phyloP scores from a whole-genome alignment of 2,888 invertebrate species.

The Acronicta aceris region DNA sequence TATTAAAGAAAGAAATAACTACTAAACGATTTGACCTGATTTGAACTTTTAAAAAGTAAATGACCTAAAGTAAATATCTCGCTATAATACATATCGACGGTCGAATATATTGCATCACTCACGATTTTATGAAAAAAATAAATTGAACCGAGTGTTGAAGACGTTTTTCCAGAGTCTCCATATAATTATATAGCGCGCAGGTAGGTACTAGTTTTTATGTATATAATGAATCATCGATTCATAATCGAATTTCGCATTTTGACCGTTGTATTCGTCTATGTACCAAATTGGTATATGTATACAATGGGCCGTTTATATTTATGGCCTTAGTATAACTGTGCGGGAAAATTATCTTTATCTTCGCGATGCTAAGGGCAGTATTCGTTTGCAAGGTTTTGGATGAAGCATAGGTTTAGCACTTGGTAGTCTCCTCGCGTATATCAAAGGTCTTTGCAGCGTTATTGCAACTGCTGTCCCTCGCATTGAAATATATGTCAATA shows the following conservation, averaged over 20 bases:
- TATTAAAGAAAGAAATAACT: too few relatives aligned
- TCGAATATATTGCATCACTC: conserved; percentile 42
- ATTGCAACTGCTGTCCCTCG: conserved; percentile 43
- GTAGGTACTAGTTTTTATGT: conserved; percentile 46
- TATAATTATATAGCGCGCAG: neutral
- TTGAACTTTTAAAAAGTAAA: conserved; percentile 12
- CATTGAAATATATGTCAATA: conserved; percentile 35
- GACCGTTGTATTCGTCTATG: conserved; percentile 52
- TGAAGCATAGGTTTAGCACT: conserved; percentile 16
- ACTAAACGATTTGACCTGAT: too few relatives aligned
- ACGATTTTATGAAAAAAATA: conserved; percentile 39
- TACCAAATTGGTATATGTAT: conserved; percentile 24
- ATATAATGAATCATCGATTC: conserved; percentile 56
- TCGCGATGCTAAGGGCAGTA: conserved; percentile 14
- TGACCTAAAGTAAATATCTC: conserved; percentile 11
- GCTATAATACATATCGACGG: conserved; percentile 6
- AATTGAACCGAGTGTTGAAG: conserved; percentile 41
- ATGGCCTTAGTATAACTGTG: conserved; percentile 16
- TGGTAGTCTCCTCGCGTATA: conserved; percentile 44
- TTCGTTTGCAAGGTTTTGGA: conserved; percentile 32
- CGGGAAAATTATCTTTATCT: conserved; percentile 31
- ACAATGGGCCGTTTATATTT: conserved; percentile 56
- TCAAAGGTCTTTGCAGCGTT: conserved; percentile 47
- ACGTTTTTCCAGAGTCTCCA: conserved; percentile 41
- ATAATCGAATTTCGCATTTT: conserved; percentile 48